Percentiles rank a stretch among this genome's conserved stretches.
These are phyloP conservation scores for Chrysodeixis includens DNA, from an alignment of 2,888 invertebrate species.

Conservation along the genomic window DNA sequence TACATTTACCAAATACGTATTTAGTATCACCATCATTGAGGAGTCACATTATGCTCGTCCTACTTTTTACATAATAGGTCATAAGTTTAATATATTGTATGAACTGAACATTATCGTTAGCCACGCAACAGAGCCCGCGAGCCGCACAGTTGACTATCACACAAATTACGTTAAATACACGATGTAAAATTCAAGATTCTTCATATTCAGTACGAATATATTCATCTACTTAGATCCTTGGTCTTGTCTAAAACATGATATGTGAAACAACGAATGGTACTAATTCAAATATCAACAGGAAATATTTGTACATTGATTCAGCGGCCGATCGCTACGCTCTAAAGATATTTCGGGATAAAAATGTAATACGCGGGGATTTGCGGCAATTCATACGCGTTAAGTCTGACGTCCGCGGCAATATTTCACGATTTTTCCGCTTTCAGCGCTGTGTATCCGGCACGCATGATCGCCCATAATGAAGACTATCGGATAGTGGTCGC, in stretches of 20 bases:
- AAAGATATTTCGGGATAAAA: slow-evolving; percentile 65
- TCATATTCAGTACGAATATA: slow-evolving; percentile 25
- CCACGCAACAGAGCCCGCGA: slow-evolving; percentile 19
- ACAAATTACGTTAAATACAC: slow-evolving; percentile 22
- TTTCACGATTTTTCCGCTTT: slow-evolving; percentile 78
- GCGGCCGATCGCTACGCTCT: slow-evolving; percentile 41
- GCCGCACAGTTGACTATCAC: slow-evolving; percentile 7
- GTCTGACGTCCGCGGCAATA: slow-evolving; percentile 68
- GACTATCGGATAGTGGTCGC: slow-evolving; percentile 73
- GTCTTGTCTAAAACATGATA: no score
- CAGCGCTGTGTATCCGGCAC: slow-evolving; percentile 72
- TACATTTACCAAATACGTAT: slow-evolving; percentile 7
- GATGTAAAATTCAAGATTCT: slow-evolving; percentile 23
- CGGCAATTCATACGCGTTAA: slow-evolving; percentile 74
- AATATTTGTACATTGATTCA: slow-evolving; percentile 64
- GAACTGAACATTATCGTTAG: slow-evolving; percentile 24
- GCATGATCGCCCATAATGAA: slow-evolving; percentile 83
- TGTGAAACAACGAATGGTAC: slow-evolving; percentile 23
- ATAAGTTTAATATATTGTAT: slow-evolving; percentile 17
- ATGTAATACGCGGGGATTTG: slow-evolving; percentile 70
- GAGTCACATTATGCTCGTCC: not conserved
- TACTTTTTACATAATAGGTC: slow-evolving; percentile 16
- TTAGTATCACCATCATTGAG: slow-evolving; percentile 8
- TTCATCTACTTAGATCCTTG: slow-evolving; percentile 18
- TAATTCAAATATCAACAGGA: slow-evolving; percentile 49